Base-by-base conservation (phyloP, 2,113 vertebrate genomes). In the Tringa solitaria region DNA sequence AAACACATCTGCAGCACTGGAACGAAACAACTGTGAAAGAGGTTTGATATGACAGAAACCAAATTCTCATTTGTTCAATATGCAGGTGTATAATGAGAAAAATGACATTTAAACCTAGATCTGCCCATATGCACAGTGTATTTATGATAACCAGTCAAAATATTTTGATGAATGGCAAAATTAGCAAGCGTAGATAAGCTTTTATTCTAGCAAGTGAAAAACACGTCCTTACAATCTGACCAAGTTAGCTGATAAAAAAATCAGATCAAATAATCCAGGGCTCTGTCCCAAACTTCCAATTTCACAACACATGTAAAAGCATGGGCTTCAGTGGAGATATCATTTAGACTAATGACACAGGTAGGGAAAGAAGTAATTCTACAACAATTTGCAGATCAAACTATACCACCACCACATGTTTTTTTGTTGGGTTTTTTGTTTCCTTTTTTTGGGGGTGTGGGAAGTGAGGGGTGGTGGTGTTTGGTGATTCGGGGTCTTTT, bases 131-230 rank as follows among this genome's bases (percentile, higher is more conserved):
- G 35, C 48, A 87, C 32, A 69, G 35, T 18, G 8, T 73, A 77
- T 80, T 93, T 88, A 85, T 56, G 57, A 85, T 60, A 69, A 35
- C 16, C 4, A 74, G 77, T 76, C 82, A 93, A 87, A 94, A 90
- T 68, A 94, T 90, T 88, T 83, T 82, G 57, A 90, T 83, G 12
- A 91, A 87, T 20, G 45, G 27, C 51, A 91, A 94, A 94, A 92
- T 61, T 61, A 85, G 16, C 21, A 82, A 65, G 21, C 18, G 3
- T 87, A 64, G 43, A 74, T 26, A 84, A 87, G 39, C 9, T 75
- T 84, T 78, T 75, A 59, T 63, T 81, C 32, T 37, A 61, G 54
- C 3, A 81, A 53, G 19, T 80, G 10, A 56, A 92, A 92, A 92
- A 35, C 5, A 90, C 77, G 17, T 37, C 32, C 37, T 82, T 60